These are phyloP conservation scores for Caenorhabditis doughertyi DNA, from an alignment of 2,888 invertebrate genomes.

Conservation along the genomic window DNA sequence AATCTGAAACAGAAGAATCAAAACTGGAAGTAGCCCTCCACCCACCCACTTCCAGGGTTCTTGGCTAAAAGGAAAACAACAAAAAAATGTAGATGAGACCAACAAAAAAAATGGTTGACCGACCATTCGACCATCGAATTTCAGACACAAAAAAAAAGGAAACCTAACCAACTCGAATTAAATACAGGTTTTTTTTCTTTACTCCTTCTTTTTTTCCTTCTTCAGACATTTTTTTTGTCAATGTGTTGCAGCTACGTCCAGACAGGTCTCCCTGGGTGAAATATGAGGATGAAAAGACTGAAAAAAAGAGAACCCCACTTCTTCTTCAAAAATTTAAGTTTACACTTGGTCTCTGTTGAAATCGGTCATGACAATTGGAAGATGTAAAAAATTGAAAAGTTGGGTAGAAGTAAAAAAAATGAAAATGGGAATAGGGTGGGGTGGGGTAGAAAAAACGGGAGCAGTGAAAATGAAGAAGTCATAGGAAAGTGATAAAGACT, in stretches of 20 bases:
- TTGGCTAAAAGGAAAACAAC: conserved; percentile 17
- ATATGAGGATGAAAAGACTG: neutral
- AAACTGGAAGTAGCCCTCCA: conserved; percentile 11
- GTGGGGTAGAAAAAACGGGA: neutral
- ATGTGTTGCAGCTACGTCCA: conserved; percentile 24
- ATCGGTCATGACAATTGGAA: conserved; percentile 4
- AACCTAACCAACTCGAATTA: conserved; percentile 64
- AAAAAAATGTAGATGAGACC: conserved; percentile 14
- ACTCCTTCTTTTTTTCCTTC: conserved; percentile 37
- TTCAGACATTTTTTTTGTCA: conserved; percentile 22
- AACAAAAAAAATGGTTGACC: conserved; percentile 26
- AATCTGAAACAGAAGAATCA: conserved; percentile 48
- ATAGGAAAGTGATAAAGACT: too few relatives aligned
- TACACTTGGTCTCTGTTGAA: conserved; percentile 25
- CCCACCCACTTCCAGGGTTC: neutral
- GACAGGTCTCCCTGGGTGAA: conserved; percentile 11
- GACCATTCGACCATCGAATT: conserved; percentile 47
- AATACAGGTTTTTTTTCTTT: conserved; percentile 65
- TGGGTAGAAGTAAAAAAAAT: neutral
- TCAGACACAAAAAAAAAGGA: conserved; percentile 57
- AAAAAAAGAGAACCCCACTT: neutral
- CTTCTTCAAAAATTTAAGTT: conserved; percentile 13
- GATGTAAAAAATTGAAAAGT: neutral
- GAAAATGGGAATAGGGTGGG: neutral
- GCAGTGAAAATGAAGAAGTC: too few relatives aligned